phyloP scores from a whole-genome alignment of 2,888 invertebrate species.

The Steinernema scapterisci region DNA sequence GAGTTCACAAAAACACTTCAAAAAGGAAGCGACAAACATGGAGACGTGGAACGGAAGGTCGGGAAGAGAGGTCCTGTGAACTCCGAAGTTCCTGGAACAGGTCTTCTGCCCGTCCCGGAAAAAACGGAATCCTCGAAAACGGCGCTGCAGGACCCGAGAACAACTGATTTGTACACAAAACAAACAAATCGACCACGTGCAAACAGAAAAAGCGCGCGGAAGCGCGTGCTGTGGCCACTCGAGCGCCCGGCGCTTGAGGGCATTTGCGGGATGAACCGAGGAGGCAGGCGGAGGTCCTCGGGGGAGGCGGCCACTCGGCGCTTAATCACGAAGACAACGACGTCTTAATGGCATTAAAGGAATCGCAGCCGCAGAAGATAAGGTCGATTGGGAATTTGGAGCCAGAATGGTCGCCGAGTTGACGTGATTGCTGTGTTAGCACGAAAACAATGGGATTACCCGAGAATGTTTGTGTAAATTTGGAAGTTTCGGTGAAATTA shows the following conservation, averaged over 20 bases:
- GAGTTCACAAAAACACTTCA: no score
- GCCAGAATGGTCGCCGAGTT: no score
- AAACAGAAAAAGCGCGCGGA: neutral
- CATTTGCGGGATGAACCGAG: neutral
- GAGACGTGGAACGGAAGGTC: neutral
- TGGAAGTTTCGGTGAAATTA: no score
- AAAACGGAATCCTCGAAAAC: no score
- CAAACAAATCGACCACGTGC: conserved; percentile 2
- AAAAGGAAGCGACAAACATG: no score
- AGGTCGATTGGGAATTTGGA: no score
- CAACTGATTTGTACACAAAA: neutral
- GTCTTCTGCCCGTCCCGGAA: neutral
- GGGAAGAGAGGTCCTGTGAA: neutral
- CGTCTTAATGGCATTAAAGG: conserved; percentile 9
- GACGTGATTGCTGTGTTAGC: no score
- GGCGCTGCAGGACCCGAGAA: neutral
- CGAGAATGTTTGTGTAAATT: no score
- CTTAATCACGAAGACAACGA: neutral
- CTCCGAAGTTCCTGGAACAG: neutral
- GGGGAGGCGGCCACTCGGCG: no score
- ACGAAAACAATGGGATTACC: no score
- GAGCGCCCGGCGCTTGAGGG: neutral
- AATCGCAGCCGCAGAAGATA: neutral
- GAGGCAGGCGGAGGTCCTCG: neutral
- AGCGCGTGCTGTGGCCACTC: neutral